Conservation (phyloP, 2,888 invertebrate genomes). For the Hydropsyche betteni region DNA sequence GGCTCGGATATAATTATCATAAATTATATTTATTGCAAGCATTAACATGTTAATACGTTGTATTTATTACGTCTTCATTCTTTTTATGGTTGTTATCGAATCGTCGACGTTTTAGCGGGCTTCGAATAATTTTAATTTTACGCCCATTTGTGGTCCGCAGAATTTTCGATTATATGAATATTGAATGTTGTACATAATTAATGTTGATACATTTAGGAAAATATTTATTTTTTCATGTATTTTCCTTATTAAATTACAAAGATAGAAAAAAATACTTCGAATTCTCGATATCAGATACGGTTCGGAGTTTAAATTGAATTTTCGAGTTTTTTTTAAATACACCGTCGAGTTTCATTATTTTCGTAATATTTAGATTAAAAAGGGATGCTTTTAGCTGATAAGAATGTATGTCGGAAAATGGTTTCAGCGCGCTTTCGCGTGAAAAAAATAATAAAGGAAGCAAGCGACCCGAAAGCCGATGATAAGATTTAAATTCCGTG, state of each 20-base stretch:
- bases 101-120: no score
- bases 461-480: background rate
- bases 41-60: no score
- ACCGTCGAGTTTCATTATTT: background rate
- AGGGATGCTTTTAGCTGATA: slow-evolving; percentile 6
- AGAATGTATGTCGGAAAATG: background rate
- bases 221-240: slow-evolving; percentile 3
- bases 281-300: background rate
- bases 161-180: no score
- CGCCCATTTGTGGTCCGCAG: no score
- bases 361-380: background rate
- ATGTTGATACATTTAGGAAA: background rate
- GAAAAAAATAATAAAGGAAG: background rate
- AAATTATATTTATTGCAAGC: no score
- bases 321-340: no score
- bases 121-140: no score
- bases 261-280: background rate
- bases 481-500: slow-evolving; percentile 19
- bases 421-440: background rate
- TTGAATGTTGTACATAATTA: background rate
- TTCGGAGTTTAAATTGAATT: background rate
- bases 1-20: no score
- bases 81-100: no score
- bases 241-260: slow-evolving; percentile 1
- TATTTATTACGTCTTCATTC: no score